Evolutionary conservation across 2,797 vertebrate species (phyloP).

Genomic region (Falco biarmicus): DNA sequence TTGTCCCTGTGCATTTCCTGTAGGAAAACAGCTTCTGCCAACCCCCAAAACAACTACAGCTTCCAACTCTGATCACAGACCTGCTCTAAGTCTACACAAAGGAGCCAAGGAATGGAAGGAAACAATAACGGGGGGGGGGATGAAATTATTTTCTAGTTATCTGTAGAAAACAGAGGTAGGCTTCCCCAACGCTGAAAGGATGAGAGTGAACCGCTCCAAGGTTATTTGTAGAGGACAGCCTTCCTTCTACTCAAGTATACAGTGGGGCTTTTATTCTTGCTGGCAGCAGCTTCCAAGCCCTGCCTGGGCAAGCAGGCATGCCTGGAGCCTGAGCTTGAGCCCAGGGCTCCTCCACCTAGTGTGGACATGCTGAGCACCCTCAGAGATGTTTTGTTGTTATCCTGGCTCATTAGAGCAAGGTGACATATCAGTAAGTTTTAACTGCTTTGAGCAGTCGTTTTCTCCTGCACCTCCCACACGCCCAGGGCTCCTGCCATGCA

Average conservation of each 20-base stretch:
- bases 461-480: fast-evolving
- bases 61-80: not conserved
- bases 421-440: fast-evolving
- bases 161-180: not conserved
- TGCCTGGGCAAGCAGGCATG: not conserved
- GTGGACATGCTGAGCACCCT: fast-evolving
- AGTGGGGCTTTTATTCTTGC: not conserved
- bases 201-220: not conserved
- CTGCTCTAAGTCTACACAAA: not conserved
- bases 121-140: not conserved
- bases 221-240: too few relatives aligned
- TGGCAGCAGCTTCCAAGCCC: not conserved
- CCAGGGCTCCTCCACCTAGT: not conserved
- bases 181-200: not conserved
- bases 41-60: too few relatives aligned
- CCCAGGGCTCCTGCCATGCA: not conserved
- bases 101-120: not conserved
- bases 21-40: not conserved
- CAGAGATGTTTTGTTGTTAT: not conserved
- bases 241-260: not conserved
- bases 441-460: not conserved
- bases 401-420: not conserved
- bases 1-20: not conserved
- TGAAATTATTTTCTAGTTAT: not conserved
- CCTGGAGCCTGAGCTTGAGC: not conserved